These are phyloP conservation scores for Vombatus ursinus DNA, from an alignment of 2,113 vertebrate genomes.

Conservation along the genomic window DNA sequence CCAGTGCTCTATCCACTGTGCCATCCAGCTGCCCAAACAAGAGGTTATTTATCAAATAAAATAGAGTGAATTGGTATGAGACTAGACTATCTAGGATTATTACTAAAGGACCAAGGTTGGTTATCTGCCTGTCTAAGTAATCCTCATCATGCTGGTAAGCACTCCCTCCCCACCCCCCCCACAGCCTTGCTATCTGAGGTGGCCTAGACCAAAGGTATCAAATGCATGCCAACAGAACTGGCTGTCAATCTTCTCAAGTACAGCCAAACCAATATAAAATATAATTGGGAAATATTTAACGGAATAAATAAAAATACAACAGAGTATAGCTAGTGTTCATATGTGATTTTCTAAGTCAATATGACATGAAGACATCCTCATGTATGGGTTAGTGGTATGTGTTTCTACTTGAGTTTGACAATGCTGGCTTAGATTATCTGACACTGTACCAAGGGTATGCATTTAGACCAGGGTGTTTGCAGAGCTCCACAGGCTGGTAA, in stretches of 20 bases:
- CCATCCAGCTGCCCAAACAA: no score
- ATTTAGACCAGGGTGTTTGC: background rate
- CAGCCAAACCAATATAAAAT: background rate
- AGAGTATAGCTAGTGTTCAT: background rate
- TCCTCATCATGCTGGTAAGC: background rate
- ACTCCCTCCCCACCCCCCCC: background rate
- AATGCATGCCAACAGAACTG: background rate
- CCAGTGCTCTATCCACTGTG: background rate
- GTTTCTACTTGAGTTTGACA: background rate
- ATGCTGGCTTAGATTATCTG: background rate
- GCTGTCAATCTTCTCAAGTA: background rate
- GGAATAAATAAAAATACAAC: background rate
- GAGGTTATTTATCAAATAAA: background rate
- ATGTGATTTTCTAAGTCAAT: background rate
- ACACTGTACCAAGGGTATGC: background rate
- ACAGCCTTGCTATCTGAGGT: background rate
- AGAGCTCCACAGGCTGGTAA: background rate
- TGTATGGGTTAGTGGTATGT: background rate
- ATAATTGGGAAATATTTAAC: no score
- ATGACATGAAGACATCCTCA: background rate
- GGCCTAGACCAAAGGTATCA: background rate
- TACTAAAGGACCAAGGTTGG: background rate
- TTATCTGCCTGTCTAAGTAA: background rate
- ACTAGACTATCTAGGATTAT: conserved; percentile 14
- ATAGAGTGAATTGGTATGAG: background rate